Evolutionary conservation across 2,888 invertebrate genomes (phyloP), one percentile per base, ranked within the genome.

Genomic region (Linyphia triangularis): DNA sequence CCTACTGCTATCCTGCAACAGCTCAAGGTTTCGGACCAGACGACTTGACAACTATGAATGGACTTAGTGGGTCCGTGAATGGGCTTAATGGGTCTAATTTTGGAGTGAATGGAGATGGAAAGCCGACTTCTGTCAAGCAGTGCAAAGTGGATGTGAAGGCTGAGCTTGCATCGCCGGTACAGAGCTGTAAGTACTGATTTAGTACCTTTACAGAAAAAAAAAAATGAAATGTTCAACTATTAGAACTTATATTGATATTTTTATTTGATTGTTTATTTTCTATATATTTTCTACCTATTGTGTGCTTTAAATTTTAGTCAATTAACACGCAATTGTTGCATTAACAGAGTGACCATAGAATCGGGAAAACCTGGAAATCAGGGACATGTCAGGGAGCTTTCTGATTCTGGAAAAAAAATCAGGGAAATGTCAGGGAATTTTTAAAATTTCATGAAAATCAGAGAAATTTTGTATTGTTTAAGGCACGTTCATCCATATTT

Each of bases 1-100:
- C 88, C 0, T 89, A 89, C 63, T 89, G 88, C 57, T 89, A 43
- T 22, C 88, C 88, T n/a, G 72, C 69, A 19, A 57, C 77, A 19
- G 28, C 57, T 7, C 70, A 40, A 5, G 57, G 28, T 1, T 63
- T 33, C 16, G 16, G 40, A 10, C 16, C 70, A 9, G 51, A 81
- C 1, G 57, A 33, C 2, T 2, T 86, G 67, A 65, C 37, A 51
- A 16, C 9, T n/a, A 5, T 51, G 51, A 13, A 51, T n/a, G 51
- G 51, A 1, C 51, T 51, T 13, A 51, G n/a, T 16, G 51, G 51
- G 5, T n/a, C 13, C 13, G 51, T 51, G 16, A 51, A 51, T 16
- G 51, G 51, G 0, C n/a, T 51, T n/a, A n/a, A n/a, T 16, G n/a
- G 63, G 37, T 19, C 57, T 30, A 63, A 70, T 30, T 59, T 82